phyloP scores from a whole-genome alignment of 2,888 invertebrate species.

The Drosophila monieri region DNA sequence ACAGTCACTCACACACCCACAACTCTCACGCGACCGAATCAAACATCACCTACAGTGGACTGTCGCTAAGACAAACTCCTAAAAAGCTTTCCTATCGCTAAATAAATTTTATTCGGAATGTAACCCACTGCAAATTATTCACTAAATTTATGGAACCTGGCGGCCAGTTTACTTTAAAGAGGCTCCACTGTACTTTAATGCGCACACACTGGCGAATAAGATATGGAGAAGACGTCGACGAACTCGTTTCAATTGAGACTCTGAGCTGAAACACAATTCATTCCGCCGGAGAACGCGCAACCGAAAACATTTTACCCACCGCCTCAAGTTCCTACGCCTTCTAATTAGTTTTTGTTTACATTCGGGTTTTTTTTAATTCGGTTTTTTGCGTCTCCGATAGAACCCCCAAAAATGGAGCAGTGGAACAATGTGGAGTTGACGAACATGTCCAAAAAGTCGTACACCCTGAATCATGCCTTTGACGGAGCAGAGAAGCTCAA shows the following conservation, averaged over 20 bases:
- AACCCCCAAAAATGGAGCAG: constrained; percentile 69
- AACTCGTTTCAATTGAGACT: constrained; percentile 73
- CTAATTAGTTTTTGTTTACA: constrained; percentile 50
- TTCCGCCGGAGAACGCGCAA: constrained; percentile 57
- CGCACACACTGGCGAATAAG: constrained; percentile 32
- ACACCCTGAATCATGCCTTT: constrained; percentile 81
- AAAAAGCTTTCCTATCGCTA: no score
- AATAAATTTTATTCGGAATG: background rate
- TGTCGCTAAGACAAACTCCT: background rate
- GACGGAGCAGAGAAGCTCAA: constrained; percentile 58
- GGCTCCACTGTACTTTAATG: constrained; percentile 14
- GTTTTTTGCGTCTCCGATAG: constrained; percentile 32
- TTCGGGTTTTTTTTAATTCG: constrained; percentile 23
- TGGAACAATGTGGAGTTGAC: constrained; percentile 81
- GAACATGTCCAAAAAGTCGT: constrained; percentile 81
- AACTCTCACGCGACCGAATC: constrained; percentile 22
- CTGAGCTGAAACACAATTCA: constrained; percentile 64
- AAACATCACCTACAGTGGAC: constrained; percentile 14
- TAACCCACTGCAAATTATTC: background rate
- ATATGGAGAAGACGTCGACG: constrained; percentile 67
- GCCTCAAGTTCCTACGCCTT: constrained; percentile 40
- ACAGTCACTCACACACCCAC: constrained; percentile 20
- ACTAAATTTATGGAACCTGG: background rate
- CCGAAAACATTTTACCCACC: constrained; percentile 52
- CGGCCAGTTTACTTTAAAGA: background rate